Conservation (phyloP, 2,888 invertebrate species). For the Merodon equestris region DNA sequence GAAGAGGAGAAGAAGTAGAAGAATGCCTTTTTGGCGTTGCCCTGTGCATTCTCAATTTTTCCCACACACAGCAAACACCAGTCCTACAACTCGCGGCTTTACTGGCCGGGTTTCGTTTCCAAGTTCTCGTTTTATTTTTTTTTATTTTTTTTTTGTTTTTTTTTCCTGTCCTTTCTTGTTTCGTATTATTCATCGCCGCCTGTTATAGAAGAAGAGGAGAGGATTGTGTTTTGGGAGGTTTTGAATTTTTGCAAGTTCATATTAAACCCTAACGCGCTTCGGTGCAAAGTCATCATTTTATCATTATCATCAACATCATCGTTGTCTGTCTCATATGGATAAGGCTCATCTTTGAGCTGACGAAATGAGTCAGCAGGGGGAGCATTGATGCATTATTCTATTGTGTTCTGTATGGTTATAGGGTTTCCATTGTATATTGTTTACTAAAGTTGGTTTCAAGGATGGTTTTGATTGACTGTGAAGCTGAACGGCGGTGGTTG, state of each 20-base stretch:
- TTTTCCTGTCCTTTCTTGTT: conserved; percentile 3
- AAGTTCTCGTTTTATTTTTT: conserved; percentile 51
- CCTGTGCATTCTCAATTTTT: conserved; percentile 67
- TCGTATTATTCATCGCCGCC: too few relatives aligned
- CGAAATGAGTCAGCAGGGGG: conserved; percentile 57
- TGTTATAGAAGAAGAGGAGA: neutral
- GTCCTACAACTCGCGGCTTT: conserved; percentile 3
- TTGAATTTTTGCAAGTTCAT: conserved; percentile 67
- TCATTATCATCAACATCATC: conserved; percentile 53
- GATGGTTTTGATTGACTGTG: too few relatives aligned
- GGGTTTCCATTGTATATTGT: too few relatives aligned
- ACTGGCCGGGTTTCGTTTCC: conserved; percentile 53
- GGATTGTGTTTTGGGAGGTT: conserved; percentile 52
- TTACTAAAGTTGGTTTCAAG: too few relatives aligned
- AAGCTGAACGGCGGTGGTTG: too few relatives aligned
- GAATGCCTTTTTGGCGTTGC: conserved; percentile 66
- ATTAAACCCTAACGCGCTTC: conserved; percentile 4
- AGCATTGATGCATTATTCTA: conserved; percentile 9
- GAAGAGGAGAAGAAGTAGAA: conserved; percentile 36
- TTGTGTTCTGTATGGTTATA: too few relatives aligned
- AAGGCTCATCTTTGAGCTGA: conserved; percentile 27
- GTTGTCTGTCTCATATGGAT: conserved; percentile 21
- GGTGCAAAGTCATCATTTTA: conserved; percentile 1
- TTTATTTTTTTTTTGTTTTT: conserved; percentile 16
- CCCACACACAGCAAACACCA: conserved; percentile 63